phyloP scores from a whole-genome alignment of 2,113 vertebrate species.

The Edolisoma coerulescens region DNA sequence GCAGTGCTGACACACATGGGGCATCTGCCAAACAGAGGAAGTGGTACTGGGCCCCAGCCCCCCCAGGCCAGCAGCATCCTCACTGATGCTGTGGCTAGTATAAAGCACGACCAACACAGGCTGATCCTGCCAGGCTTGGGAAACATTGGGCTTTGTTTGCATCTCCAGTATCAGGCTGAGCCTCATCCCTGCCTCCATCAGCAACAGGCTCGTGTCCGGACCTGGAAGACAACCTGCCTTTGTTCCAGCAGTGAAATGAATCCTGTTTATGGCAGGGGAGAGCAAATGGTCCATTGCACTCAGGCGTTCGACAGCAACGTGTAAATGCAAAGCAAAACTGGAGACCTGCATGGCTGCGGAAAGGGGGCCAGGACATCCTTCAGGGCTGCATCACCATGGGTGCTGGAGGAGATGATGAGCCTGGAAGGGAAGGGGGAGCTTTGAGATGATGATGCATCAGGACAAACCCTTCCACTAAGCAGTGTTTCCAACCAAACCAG shows the following conservation, averaged over 20 bases:
- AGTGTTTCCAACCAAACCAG: not conserved
- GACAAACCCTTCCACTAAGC: not conserved
- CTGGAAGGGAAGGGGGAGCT: not conserved
- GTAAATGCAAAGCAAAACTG: not conserved
- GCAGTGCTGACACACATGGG: not conserved
- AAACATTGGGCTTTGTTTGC: not conserved
- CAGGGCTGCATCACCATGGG: not conserved
- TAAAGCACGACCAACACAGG: not conserved
- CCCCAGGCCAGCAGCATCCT: not conserved
- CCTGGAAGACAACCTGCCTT: constrained; percentile 4
- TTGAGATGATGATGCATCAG: not conserved
- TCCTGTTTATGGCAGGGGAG: not conserved
- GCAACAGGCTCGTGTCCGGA: not conserved
- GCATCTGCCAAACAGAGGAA: not conserved
- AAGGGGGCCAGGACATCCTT: not conserved
- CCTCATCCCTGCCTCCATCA: not conserved
- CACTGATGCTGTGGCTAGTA: not conserved
- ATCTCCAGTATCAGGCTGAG: not conserved
- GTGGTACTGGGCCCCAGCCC: not conserved
- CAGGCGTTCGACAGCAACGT: not conserved
- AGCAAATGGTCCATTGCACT: not conserved
- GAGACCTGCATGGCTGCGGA: not conserved
- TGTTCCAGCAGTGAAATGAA: not conserved
- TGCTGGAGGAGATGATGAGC: not conserved
- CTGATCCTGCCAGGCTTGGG: not conserved